phyloP scores from a whole-genome alignment of 2,888 invertebrate genomes.

The Drosophila incognita region DNA sequence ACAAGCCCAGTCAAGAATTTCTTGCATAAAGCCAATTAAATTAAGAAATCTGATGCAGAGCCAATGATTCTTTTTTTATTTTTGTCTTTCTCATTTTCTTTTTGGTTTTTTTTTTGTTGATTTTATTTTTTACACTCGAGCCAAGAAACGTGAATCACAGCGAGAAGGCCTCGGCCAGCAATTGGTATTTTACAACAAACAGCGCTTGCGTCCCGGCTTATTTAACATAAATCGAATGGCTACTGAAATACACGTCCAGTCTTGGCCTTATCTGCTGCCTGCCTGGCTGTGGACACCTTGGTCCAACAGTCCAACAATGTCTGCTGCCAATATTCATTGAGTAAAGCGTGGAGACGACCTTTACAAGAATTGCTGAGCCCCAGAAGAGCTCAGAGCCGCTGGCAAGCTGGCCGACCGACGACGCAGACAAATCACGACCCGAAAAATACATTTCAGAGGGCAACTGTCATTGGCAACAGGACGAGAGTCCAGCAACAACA shows the following conservation, averaged over 20 bases:
- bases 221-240: constrained; percentile 82
- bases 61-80: constrained; percentile 57
- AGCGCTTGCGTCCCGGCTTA: constrained; percentile 73
- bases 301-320: constrained; percentile 7
- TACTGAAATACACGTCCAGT: constrained; percentile 79
- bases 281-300: constrained; percentile 5
- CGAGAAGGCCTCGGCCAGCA: constrained; percentile 39
- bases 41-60: constrained; percentile 80
- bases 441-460: constrained; percentile 50
- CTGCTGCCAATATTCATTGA: constrained; percentile 67
- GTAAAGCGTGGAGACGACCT: constrained; percentile 75
- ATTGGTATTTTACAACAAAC: constrained; percentile 81
- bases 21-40: constrained; percentile 82
- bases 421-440: constrained; percentile 77
- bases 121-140: background rate
- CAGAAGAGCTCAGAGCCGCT: constrained; percentile 6
- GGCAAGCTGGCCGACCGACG: constrained; percentile 20
- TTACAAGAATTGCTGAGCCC: constrained; percentile 55
- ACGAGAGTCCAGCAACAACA: constrained; percentile 12
- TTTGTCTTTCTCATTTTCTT: background rate
- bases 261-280: constrained; percentile 41
- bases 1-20: constrained; percentile 53
- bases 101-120: background rate
- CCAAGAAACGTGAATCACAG: constrained; percentile 62
- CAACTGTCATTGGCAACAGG: constrained; percentile 49